Conservation (phyloP, 2,113 vertebrate species). For the Alligator sinensis region DNA sequence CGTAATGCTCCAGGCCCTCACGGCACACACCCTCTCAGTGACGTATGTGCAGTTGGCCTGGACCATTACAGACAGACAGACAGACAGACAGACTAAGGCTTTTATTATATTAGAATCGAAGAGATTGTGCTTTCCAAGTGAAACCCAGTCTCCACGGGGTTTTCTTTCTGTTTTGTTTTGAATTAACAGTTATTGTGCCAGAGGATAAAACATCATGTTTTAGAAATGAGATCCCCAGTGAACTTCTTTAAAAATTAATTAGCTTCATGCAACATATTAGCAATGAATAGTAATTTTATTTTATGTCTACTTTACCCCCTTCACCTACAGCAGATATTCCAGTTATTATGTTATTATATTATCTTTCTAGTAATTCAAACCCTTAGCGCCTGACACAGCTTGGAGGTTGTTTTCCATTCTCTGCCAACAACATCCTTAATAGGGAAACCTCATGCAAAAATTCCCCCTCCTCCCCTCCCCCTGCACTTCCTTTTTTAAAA, state of each 20-base stretch:
- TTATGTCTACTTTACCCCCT: conserved; percentile 11
- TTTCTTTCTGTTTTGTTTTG: conserved; percentile 53
- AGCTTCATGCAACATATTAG: conserved; percentile 53
- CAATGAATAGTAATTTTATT: conserved; percentile 55
- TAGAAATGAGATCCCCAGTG: conserved; percentile 68
- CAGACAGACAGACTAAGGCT: no score
- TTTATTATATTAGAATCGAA: no score
- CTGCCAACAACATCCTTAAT: background rate
- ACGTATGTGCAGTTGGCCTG: no score
- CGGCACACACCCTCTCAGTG: no score
- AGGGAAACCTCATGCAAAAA: background rate
- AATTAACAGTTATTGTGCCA: conserved; percentile 58
- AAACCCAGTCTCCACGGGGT: conserved; percentile 45
- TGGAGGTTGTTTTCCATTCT: background rate
- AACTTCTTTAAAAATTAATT: conserved; percentile 79
- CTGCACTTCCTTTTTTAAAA: rapidly evolving
- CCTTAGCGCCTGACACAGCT: background rate
- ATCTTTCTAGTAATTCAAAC: background rate
- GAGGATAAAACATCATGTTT: conserved; percentile 75
- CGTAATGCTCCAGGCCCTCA: no score
- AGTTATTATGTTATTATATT: background rate
- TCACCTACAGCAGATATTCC: background rate
- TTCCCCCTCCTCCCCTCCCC: background rate
- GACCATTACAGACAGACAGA: no score
- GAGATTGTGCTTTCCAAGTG: conserved; percentile 50